phyloP scores from a whole-genome alignment of 1,140 invertebrate genomes.

The Bombus terrestris region DNA sequence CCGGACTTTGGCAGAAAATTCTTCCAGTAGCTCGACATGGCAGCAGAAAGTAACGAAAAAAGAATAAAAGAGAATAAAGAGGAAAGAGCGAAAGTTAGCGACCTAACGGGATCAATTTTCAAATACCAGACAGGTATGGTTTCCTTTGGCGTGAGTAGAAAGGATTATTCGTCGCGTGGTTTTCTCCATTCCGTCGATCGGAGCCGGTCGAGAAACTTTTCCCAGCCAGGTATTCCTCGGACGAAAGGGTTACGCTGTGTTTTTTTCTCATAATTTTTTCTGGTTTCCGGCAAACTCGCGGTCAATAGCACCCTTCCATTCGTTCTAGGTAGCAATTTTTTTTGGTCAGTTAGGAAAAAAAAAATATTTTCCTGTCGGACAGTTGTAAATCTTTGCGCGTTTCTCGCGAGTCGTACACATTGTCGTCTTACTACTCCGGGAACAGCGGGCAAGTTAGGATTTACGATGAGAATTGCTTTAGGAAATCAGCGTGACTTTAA shows the following conservation, averaged over 20 bases:
- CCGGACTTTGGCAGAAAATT: conserved; percentile 32
- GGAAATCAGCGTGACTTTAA: too few species aligned
- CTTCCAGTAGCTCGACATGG: background rate
- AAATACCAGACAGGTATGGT: conserved; percentile 57
- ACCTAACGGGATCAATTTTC: conserved; percentile 77
- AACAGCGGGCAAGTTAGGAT: too few species aligned
- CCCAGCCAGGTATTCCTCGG: conserved; percentile 29
- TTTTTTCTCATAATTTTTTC: conserved; percentile 67
- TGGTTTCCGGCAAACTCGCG: conserved; percentile 58
- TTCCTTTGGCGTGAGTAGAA: conserved; percentile 21
- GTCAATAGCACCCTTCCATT: conserved; percentile 61
- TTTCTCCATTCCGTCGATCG: conserved; percentile 51
- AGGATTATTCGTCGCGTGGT: conserved; percentile 57
- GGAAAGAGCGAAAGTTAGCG: conserved; percentile 48
- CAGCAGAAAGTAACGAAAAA: background rate
- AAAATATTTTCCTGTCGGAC: background rate
- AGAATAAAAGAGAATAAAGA: conserved; percentile 30
- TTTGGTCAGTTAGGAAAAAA: conserved; percentile 19
- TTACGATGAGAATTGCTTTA: too few species aligned
- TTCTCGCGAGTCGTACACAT: background rate
- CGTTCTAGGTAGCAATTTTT: conserved; percentile 41
- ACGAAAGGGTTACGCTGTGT: conserved; percentile 49
- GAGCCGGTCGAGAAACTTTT: background rate
- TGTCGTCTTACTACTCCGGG: background rate
- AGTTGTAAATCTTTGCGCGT: conserved; percentile 51